phyloP scores from a whole-genome alignment of 2,888 invertebrate species.

The Cremastobaeus sp. region DNA sequence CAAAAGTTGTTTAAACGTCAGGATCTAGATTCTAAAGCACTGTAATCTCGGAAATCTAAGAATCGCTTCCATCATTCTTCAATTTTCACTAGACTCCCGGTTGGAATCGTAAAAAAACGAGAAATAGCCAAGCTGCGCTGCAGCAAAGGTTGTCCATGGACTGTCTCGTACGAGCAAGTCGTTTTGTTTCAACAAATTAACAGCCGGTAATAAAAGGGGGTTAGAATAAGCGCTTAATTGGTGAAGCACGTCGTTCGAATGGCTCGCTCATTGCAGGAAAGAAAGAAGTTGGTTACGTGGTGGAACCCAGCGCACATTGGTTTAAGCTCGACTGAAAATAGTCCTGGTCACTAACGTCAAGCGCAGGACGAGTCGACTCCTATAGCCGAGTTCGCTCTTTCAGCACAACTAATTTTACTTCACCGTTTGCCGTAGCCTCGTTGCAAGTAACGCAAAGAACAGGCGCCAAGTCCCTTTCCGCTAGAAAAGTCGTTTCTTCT shows the following conservation, averaged over 20 bases:
- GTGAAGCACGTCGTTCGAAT: slow-evolving; percentile 57
- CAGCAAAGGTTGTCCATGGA: slow-evolving; percentile 36
- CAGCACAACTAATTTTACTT: slow-evolving; percentile 8
- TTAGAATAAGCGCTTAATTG: slow-evolving; percentile 62
- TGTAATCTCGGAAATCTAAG: neutral
- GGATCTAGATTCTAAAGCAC: neutral
- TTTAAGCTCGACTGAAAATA: slow-evolving; percentile 72
- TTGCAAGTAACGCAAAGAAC: slow-evolving; percentile 62
- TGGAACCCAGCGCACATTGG: slow-evolving; percentile 67
- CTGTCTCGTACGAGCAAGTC: slow-evolving; percentile 47
- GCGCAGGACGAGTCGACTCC: slow-evolving; percentile 59
- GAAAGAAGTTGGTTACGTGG: slow-evolving; percentile 55
- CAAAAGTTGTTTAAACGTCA: no score
- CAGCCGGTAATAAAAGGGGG: slow-evolving; percentile 60
- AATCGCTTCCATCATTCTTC: no score
- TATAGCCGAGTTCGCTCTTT: slow-evolving; percentile 42
- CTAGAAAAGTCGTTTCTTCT: slow-evolving; percentile 73
- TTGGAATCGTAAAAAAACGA: slow-evolving; percentile 38
- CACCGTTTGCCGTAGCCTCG: slow-evolving; percentile 1
- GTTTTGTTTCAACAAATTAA: slow-evolving; percentile 60
- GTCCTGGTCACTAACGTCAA: slow-evolving; percentile 74
- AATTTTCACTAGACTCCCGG: slow-evolving; percentile 10
- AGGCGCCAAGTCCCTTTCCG: slow-evolving; percentile 60
- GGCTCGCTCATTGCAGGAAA: slow-evolving; percentile 35
- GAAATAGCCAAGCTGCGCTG: no score